These are phyloP conservation scores for Peromyscus melanophrys DNA, from an alignment of 2,797 vertebrate species.

Conservation along the genomic window DNA sequence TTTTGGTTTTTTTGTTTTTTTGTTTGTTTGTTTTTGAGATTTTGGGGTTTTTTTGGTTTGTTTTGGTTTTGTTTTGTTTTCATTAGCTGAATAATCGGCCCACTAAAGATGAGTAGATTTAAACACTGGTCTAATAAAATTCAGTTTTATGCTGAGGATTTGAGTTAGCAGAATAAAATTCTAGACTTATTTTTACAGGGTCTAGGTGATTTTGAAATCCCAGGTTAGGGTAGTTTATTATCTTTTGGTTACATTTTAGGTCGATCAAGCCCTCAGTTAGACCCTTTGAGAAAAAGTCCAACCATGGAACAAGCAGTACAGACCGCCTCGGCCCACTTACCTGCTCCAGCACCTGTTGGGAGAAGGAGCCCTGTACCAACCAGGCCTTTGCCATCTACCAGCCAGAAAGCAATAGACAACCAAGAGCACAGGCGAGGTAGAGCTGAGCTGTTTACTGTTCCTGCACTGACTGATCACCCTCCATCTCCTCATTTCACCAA, in stretches of 20 bases:
- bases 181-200: conserved; percentile 69
- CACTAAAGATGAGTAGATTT: conserved; percentile 46
- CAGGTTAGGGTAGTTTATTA: conserved; percentile 82
- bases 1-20: too few relatives aligned
- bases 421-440: conserved; percentile 96
- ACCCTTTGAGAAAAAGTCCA: conserved; percentile 93
- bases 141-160: conserved; percentile 74
- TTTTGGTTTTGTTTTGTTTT: background rate
- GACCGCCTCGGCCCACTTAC: conserved; percentile 89
- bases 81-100: conserved; percentile 11
- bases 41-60: background rate
- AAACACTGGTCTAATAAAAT: conserved; percentile 63
- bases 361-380: conserved; percentile 92
- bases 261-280: conserved; percentile 92
- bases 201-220: conserved; percentile 74
- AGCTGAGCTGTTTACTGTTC: conserved; percentile 62
- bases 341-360: conserved; percentile 89
- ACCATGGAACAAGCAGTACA: conserved; percentile 93
- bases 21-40: too few relatives aligned
- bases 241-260: conserved; percentile 89
- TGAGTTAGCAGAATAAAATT: conserved; percentile 82
- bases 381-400: conserved; percentile 90
- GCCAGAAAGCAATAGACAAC: conserved; percentile 94
- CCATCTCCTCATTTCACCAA: conserved; percentile 76
- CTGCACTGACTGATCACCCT: conserved; percentile 68